Conservation (phyloP, 2,888 invertebrate species). For the Amblyteles armatorius region DNA sequence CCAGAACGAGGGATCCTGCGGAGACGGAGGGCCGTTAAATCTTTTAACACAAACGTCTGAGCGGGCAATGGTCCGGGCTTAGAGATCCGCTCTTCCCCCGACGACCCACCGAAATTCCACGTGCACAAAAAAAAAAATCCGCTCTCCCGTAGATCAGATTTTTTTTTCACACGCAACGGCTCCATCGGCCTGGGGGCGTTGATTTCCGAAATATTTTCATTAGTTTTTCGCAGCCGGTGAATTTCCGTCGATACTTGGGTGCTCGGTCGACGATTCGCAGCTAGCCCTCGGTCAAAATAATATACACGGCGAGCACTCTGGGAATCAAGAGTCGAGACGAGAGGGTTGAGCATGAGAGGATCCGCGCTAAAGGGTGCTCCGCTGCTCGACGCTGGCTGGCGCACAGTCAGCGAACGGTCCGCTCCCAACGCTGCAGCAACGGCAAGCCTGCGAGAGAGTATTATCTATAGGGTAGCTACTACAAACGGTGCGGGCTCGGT, state of each 20-base stretch:
- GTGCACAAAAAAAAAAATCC: too few relatives aligned
- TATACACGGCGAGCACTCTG: slow-evolving; percentile 18
- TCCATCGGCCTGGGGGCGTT: background rate
- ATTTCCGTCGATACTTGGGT: background rate
- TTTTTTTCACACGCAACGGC: too few relatives aligned
- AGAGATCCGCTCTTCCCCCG: background rate
- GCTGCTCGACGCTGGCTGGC: slow-evolving; percentile 61
- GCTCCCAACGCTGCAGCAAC: slow-evolving; percentile 39
- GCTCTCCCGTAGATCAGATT: too few relatives aligned
- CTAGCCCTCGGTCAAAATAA: slow-evolving; percentile 29
- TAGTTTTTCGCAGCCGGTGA: background rate
- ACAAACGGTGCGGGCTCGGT: slow-evolving; percentile 82
- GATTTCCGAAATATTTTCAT: background rate
- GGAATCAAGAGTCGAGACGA: slow-evolving; percentile 49
- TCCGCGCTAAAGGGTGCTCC: slow-evolving; percentile 44
- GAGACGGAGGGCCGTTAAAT: slow-evolving; percentile 31
- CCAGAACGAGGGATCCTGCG: slow-evolving; percentile 39
- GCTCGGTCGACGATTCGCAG: slow-evolving; percentile 31
- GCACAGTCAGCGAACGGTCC: slow-evolving; percentile 77
- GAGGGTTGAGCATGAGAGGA: slow-evolving; percentile 47
- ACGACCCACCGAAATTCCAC: too few relatives aligned
- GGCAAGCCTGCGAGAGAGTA: slow-evolving; percentile 57
- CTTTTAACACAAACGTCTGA: slow-evolving; percentile 28
- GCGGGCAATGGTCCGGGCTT: background rate
- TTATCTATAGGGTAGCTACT: slow-evolving; percentile 80